Conservation (phyloP, 2,113 vertebrate genomes). For the Noctilio leporinus region DNA sequence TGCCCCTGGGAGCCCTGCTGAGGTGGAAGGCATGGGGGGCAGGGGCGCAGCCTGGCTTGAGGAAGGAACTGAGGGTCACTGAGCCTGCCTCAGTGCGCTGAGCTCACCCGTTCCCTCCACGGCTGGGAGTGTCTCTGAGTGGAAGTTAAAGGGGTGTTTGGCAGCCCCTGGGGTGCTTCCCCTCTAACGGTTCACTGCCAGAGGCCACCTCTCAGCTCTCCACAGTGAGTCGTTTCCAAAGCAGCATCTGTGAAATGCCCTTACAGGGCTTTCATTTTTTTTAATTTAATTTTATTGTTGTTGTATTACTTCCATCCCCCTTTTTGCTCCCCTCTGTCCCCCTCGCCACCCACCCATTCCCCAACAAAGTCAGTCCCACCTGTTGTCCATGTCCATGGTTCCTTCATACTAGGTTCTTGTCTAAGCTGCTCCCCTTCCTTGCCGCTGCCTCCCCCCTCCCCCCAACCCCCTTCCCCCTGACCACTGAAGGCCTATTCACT, state of each 20-base stretch:
- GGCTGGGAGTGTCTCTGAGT: background rate
- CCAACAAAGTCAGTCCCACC: no score
- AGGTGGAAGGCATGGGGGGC: background rate
- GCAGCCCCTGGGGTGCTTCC: background rate
- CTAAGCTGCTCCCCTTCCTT: no score
- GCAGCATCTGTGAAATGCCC: constrained; percentile 54
- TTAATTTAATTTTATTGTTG: no score
- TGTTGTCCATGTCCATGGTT: no score
- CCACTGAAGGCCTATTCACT: no score
- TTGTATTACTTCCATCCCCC: no score
- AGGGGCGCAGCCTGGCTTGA: background rate
- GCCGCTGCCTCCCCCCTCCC: no score
- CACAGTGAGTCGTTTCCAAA: constrained; percentile 50
- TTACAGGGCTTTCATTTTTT: no score
- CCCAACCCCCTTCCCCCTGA: no score
- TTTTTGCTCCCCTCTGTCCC: no score
- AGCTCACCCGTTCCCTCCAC: background rate
- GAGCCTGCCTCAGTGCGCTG: background rate
- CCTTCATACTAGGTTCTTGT: no score
- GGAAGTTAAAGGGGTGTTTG: background rate
- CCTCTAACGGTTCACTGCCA: constrained; percentile 27
- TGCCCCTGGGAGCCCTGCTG: background rate
- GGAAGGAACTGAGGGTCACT: background rate
- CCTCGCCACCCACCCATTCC: no score
- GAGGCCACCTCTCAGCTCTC: constrained; percentile 7